phyloP scores from a whole-genome alignment of 2,888 invertebrate species.

The Spilosoma lubricipeda region DNA sequence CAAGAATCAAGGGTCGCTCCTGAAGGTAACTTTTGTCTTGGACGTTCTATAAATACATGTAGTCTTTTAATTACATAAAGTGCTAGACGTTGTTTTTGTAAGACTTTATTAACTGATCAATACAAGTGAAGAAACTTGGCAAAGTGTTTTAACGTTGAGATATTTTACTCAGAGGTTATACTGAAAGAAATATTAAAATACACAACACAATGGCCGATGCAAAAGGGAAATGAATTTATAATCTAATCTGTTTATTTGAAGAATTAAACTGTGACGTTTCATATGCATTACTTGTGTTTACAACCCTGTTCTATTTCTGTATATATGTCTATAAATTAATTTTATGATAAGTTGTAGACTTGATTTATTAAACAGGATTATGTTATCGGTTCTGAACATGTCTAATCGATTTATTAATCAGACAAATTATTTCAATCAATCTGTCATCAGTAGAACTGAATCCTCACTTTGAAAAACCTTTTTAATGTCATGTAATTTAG shows the following conservation, averaged over 20 bases:
- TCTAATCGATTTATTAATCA: not conserved
- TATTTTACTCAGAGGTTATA: not conserved
- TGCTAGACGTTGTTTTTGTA: constrained; percentile 2
- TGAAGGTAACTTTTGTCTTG: constrained; percentile 63
- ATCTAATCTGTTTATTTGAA: not conserved
- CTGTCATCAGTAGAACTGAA: not conserved
- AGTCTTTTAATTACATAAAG: constrained; percentile 27
- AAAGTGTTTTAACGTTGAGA: not conserved
- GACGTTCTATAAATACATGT: constrained; percentile 27
- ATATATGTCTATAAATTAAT: not conserved
- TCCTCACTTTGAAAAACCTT: not conserved
- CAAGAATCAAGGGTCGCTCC: constrained; percentile 74
- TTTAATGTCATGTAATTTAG: not conserved
- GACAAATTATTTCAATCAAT: not conserved
- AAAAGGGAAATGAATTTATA: not conserved
- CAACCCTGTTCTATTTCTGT: not conserved
- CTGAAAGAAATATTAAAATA: not conserved
- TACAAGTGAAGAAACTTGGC: not conserved
- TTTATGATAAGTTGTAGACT: not conserved
- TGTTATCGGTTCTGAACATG: not conserved
- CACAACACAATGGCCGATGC: not conserved
- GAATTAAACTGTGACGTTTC: not conserved
- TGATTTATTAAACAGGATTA: not conserved
- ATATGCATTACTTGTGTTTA: not conserved
- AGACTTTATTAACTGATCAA: not conserved